Percentiles rank a stretch among this genome's conserved stretches.
phyloP scores from a whole-genome alignment of 2,113 vertebrate genomes.

The Rhagologus leucostigma region DNA sequence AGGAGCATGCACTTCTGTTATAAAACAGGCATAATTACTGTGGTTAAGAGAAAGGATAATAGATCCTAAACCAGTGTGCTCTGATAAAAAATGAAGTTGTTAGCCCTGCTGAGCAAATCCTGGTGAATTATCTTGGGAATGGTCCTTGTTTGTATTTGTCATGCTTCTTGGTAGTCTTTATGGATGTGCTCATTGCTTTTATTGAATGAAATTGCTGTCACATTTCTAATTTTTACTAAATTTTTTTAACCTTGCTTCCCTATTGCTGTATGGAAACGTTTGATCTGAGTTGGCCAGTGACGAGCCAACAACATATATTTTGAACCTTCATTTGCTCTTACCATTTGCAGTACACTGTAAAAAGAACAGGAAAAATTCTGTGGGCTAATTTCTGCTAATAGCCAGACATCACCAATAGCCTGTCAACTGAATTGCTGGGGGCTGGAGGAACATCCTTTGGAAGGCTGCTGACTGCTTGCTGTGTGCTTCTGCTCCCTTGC shows the following conservation, averaged over 20 bases:
- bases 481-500: neutral
- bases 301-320: neutral
- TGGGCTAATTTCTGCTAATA: neutral
- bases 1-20: neutral
- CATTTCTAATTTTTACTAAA: neutral
- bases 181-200: neutral
- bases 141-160: neutral
- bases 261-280: neutral
- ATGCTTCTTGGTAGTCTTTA: neutral
- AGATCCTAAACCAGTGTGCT: neutral
- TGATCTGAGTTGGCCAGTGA: neutral
- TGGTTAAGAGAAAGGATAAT: neutral
- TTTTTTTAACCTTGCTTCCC: neutral
- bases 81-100: neutral
- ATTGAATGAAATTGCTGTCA: neutral
- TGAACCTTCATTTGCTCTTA: neutral
- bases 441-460: neutral
- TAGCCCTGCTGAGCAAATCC: neutral
- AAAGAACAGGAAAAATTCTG: neutral
- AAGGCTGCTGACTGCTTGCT: neutral
- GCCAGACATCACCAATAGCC: neutral
- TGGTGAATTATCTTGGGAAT: neutral
- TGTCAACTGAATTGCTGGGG: neutral
- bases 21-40: neutral
- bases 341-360: neutral